Conservation (phyloP, 2,888 invertebrate genomes). For the Sphinx pinastri region DNA sequence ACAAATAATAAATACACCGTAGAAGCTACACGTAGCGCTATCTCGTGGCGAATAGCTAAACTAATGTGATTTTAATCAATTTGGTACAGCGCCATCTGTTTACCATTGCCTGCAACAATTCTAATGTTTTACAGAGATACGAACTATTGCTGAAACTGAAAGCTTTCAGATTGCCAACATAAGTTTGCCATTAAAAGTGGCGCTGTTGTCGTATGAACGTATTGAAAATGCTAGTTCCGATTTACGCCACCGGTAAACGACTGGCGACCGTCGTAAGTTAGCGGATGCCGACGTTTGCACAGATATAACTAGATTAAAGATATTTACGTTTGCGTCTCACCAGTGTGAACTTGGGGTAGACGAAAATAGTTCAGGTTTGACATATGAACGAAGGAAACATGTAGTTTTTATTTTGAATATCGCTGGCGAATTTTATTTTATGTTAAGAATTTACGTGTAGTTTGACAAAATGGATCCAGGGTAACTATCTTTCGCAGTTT, state of each 20-base stretch:
- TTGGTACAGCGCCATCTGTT: constrained; percentile 54
- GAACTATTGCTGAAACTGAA: background rate
- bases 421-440: constrained; percentile 66
- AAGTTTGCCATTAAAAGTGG: constrained; percentile 24
- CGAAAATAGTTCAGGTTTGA: constrained; percentile 81
- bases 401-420: constrained; percentile 80
- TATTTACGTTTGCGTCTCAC: constrained; percentile 67
- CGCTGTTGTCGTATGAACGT: constrained; percentile 23
- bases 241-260: constrained; percentile 30
- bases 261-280: constrained; percentile 32
- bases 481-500: constrained; percentile 66
- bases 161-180: constrained; percentile 34
- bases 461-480: constrained; percentile 74
- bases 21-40: constrained; percentile 39
- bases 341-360: constrained; percentile 77
- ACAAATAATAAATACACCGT: too few species aligned
- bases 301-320: constrained; percentile 50
- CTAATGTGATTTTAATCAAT: constrained; percentile 24
- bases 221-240: constrained; percentile 36
- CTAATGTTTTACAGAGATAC: background rate
- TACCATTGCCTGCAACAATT: background rate
- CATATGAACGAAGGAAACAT: constrained; percentile 79
- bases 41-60: constrained; percentile 44
- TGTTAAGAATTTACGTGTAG: constrained; percentile 58
- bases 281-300: constrained; percentile 42